Evolutionary conservation across 1,140 invertebrate species (phyloP), one percentile per base, ranked within the genome.

Genomic region (Akabosia matsudoensis): DNA sequence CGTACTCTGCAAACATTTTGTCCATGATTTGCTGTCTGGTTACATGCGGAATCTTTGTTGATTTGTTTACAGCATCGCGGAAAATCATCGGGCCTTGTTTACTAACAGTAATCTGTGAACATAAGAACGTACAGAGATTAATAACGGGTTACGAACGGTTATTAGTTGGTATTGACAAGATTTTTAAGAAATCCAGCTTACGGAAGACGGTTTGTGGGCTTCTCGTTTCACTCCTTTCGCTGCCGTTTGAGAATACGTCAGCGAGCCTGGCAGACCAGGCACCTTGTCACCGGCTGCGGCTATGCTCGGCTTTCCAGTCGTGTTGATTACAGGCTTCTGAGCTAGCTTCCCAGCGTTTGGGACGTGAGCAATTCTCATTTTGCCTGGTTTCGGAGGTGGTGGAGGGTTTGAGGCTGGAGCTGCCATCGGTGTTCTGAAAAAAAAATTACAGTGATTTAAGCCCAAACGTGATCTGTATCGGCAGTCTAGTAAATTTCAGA

Each of bases 211-310:
- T 34, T 88, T 80, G 82, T 94, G 93, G 22, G 93, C 92, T 30
- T 92, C 85, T 74, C 92, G 86, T 33, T 87, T 85, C 45, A 85
- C 83, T 18, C 89, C 88, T 84, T 92, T 93, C 31, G 87, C 84
- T 1, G 88, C 84, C 0, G 91, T 92, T 84, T 92, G 91, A 1
- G 89, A 67, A 30, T 67, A 67, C 3, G 61, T 67, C n/a, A 14
- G 86, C 82, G 1, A 91, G 92, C 31, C 34, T 33, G 18, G 78
- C 54, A 22, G 76, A 37, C 70, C 24, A 22, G 24, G 26, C 61
- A 13, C 64, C 72, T 1, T 70, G 70, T 18, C 18, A 67, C 14
- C 26, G 22, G 24, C 45, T 56, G 54, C 14, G 7, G 10, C n/a
- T 13, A 22, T 3, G 24, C 10, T 56, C 4, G n/a, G n/a, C n/a